Evolutionary conservation across 2,888 invertebrate genomes (phyloP), one percentile per base, ranked within the genome.

Genomic region (Alsophila aescularia): DNA sequence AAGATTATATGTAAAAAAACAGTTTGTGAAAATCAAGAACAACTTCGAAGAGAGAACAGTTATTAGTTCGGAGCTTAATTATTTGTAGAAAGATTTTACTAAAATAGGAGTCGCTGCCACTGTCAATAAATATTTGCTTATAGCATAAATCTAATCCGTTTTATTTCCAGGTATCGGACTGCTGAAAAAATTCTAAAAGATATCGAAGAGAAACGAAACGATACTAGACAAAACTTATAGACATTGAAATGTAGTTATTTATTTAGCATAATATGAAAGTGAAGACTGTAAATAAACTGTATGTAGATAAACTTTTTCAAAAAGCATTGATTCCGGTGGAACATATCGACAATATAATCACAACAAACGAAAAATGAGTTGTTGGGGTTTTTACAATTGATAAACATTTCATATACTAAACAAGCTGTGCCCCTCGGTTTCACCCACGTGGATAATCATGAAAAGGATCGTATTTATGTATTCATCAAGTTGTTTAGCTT

Each of bases 211-310:
- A 62, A 79, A 62, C 69, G 67, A 68, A 90, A 89, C 64, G 81
- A 79, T 48, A 83, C 86, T 65, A 83, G 74, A 66, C 70, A 72
- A 57, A 74, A 73, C 44, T 85, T 85, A 86, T 87, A 88, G 82
- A 81, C 60, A 73, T 64, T 66, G 42, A 60, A 44, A 62, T 60
- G 21, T 73, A 76, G 67, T 62, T 70, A 70, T 65, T 67, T 71
- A 58, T 43, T 66, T 34, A 53, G 10, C 7, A 60, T n/a, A 66
- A 79, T 76, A 73, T 62, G 71, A 73, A 78, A 79, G 75, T 75
- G 75, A 89, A 90, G 87, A 90, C 88, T 90, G 89, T 90, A 89
- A 71, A 89, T 89, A 89, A 81, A 72, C 68, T 79, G 72, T 82
- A 82, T 77, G 71, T 74, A 77, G 76, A 61, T 56, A 55, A 70